Evolutionary conservation across 2,113 vertebrate species (phyloP), one percentile per base, ranked within the genome.

Genomic region (Hippocampus barbouri): DNA sequence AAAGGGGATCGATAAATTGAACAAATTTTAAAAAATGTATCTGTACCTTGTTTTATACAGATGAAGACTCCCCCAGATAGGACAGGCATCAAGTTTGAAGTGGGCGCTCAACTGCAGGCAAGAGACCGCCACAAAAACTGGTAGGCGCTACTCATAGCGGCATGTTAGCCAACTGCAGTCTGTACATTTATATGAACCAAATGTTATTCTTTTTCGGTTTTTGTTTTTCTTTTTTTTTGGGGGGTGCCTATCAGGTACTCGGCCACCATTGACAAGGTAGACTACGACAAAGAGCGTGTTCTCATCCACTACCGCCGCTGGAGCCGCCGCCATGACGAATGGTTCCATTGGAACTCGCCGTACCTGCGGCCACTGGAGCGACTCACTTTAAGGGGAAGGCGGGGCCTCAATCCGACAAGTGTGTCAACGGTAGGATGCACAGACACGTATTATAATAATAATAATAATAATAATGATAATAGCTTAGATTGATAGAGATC

Each of bases 61-160:
- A 99, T 98, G 97, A 98, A 96, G 94, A 95, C 95, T 84, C 96
- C 96, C 83, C 97, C 96, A 67, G 94, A 97, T 90, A 92, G 97
- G 89, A 91, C 94, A 88, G 97, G 97, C 84, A 98, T 99, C 90
- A 93, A 87, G 85, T 99, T 98, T 87, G 94, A 97, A 93, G 94
- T 98, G 79, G 97, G 97, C 91, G 95, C 95, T 88, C 94, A 95
- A 81, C 92, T 99, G 83, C 97, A 99, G 93, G 97, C 96, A 68
- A 92, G 96, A 83, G 97, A 99, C 93, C 93, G 92, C 82, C 95
- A 97, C 86, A 98, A 97, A 91, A 98, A 96, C 91, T 99, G 97
- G 97, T 98, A 56, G 47, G 81, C 8, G 71, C 25, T 30, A 16
- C 57, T 60, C 57, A 30, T 15, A 30, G 25, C 15, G 14, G 14